phyloP scores from a whole-genome alignment of 2,113 vertebrate genomes.

The Micromys minutus region DNA sequence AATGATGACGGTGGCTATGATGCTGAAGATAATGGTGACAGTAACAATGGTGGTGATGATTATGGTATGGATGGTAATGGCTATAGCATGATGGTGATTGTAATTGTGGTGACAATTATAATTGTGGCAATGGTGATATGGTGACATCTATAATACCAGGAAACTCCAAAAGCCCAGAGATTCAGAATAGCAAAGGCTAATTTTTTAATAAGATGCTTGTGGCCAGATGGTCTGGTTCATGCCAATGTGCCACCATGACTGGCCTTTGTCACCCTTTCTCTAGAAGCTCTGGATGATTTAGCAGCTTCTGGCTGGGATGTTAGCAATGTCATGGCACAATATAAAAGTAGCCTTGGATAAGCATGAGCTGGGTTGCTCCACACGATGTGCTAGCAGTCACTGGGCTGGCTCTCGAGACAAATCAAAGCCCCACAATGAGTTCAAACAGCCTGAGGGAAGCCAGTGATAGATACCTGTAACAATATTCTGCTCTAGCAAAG shows the following conservation, averaged over 20 bases:
- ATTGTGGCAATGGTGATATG: background rate
- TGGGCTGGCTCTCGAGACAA: background rate
- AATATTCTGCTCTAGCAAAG: background rate
- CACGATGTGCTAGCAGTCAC: too few relatives aligned
- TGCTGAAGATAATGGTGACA: background rate
- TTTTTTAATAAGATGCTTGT: background rate
- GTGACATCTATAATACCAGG: too few relatives aligned
- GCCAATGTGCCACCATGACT: background rate
- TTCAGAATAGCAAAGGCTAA: background rate
- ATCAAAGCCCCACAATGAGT: background rate
- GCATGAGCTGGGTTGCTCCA: background rate
- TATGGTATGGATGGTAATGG: background rate
- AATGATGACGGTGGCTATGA: background rate
- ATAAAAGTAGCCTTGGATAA: background rate
- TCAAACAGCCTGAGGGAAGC: background rate
- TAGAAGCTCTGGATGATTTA: background rate
- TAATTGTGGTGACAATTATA: background rate
- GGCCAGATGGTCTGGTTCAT: background rate
- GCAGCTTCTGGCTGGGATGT: background rate
- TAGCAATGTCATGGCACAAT: background rate
- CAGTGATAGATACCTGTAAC: background rate
- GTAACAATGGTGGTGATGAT: background rate
- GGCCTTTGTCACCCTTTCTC: background rate
- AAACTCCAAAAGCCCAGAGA: background rate
- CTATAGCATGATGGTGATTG: too few relatives aligned